Conservation (phyloP, 2,113 vertebrate species). For the Dicaeum eximium region DNA sequence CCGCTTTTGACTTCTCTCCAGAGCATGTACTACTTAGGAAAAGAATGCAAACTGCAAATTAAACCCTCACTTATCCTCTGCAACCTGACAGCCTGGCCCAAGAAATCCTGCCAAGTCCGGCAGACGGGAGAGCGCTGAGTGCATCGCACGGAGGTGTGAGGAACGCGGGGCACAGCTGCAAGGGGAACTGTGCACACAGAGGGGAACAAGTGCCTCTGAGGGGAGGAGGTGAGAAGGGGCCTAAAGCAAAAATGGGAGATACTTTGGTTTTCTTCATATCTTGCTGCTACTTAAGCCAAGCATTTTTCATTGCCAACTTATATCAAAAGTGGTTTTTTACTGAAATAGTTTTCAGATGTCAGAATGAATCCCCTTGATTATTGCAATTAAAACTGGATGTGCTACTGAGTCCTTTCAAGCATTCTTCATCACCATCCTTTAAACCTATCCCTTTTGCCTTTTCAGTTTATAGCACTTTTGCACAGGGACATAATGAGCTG, state of each 20-base stretch:
- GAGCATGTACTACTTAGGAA: not conserved
- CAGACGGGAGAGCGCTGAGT: not conserved
- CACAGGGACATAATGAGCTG: not conserved
- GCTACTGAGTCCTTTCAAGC: not conserved
- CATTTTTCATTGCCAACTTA: not conserved
- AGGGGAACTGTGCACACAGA: constrained; percentile 1
- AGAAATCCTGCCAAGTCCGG: constrained; percentile 9
- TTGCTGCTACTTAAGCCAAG: not conserved
- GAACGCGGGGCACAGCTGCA: constrained; percentile 11
- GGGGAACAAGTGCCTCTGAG: not conserved
- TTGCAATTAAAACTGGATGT: not conserved
- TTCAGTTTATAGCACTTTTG: not conserved
- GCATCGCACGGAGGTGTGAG: constrained; percentile 61
- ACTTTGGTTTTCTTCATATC: not conserved
- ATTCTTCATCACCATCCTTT: not conserved
- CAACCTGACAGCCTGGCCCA: not conserved
- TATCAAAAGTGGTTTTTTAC: not conserved
- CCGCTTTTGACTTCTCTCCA: not conserved
- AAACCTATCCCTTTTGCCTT: not conserved
- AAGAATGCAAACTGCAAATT: constrained; percentile 34
- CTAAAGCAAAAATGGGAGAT: not conserved
- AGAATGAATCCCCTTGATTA: not conserved
- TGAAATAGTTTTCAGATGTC: not conserved
- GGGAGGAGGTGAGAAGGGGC: not conserved
- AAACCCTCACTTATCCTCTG: constrained; percentile 4